A percentile compares a stretch with the other conserved stretches of the same genome.
Conservation (phyloP, 1,140 invertebrate species). For the Papilio polyxenes region DNA sequence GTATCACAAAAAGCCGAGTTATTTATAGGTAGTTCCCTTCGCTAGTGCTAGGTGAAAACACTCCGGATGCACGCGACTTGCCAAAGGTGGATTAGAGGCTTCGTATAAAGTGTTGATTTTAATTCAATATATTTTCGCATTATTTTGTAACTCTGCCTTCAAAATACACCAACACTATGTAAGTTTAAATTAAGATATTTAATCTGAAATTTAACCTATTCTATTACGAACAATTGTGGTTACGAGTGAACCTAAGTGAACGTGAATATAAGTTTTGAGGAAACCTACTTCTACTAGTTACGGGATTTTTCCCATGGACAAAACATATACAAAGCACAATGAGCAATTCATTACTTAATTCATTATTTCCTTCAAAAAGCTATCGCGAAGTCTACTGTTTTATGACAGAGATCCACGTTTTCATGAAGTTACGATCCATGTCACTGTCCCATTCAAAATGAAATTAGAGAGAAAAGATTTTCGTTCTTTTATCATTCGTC, state of each 20-base stretch:
- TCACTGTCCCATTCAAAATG: background rate
- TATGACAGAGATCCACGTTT: background rate
- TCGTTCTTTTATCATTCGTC: background rate
- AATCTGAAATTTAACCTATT: background rate
- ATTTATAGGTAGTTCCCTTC: conserved; percentile 16
- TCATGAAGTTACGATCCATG: background rate
- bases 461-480: background rate
- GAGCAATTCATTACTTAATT: background rate
- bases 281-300: background rate
- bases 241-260: too few relatives aligned
- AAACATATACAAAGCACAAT: background rate
- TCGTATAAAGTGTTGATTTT: background rate
- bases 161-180: background rate
- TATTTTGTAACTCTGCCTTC: background rate
- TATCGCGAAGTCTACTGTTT: too few relatives aligned
- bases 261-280: too few relatives aligned
- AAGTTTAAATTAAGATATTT: background rate
- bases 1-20: background rate
- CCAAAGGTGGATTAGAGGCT: background rate
- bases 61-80: background rate
- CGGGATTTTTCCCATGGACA: background rate
- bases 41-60: background rate
- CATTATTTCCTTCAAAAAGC: background rate
- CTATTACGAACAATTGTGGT: too few relatives aligned
- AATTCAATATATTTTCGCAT: background rate